Conservation (phyloP, 2,113 vertebrate species). For the Daphoenositta chrysoptera region DNA sequence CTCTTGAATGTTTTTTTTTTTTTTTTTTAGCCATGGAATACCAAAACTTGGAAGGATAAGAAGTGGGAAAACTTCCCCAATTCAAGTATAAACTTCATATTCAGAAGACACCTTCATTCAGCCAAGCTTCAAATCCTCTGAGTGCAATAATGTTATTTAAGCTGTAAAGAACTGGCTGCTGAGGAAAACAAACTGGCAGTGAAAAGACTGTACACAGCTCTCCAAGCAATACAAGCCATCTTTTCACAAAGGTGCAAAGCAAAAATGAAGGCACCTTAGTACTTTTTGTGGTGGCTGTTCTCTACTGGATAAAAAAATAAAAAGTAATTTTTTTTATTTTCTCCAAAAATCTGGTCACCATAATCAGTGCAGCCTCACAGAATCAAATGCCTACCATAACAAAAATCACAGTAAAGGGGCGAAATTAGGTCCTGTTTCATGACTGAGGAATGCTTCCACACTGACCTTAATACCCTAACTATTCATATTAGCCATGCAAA, state of each 20-base stretch:
- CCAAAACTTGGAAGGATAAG: neutral
- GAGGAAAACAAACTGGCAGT: neutral
- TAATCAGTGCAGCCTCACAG: neutral
- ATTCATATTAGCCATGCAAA: neutral
- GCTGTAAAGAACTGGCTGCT: neutral
- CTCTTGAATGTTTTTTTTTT: neutral
- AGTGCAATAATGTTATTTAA: neutral
- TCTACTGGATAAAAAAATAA: neutral
- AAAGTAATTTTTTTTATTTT: rapidly evolving
- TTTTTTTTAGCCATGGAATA: neutral
- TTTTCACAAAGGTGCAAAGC: neutral
- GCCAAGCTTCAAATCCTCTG: neutral
- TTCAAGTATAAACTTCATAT: neutral
- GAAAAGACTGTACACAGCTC: neutral
- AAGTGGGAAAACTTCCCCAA: neutral
- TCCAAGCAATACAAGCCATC: neutral
- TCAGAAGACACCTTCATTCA: neutral
- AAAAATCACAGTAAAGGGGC: neutral
- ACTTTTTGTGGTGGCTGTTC: neutral
- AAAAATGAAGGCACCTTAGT: neutral
- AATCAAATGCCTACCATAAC: neutral
- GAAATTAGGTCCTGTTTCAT: rapidly evolving
- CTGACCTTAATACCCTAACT: neutral
- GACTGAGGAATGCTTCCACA: neutral
- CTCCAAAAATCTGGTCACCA: neutral